Base-by-base conservation (phyloP, 1,140 invertebrate species). In the Drosophila triauraria region DNA sequence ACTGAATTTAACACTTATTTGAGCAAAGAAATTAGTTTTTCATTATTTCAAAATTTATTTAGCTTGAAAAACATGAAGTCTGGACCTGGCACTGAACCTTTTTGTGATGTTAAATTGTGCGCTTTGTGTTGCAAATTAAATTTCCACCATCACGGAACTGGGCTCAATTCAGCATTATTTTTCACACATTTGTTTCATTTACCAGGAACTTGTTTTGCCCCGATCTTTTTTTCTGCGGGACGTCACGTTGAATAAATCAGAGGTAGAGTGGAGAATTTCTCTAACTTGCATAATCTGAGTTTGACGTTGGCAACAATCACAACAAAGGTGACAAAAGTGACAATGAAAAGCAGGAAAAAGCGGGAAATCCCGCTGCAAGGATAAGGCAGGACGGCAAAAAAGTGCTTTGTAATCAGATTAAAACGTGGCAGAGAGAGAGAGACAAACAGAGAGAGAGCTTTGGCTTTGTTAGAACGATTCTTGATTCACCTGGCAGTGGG, bases 361-460 rank as follows among this genome's bases (percentile, higher is more conserved):
- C 46, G 40, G 40, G 47, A 78, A 68, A 40, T 74, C 54, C 54
- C 67, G 40, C 53, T 51, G 70, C 70, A 54, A 59, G 44, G 42
- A 57, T 27, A 62, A 44, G 54, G 42, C 27, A 65, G 63, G 35
- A 43, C 20, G 23, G 20, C 43, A 72, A 78, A 77, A 77, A 78
- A 78, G 40, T 78, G 75, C 75, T 69, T 44, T 69, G 75, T 78
- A 78, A 78, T 78, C 75, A 78, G 75, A 67, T 78, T 78, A 67
- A 76, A 77, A 53, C 35, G 53, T 51, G 47, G 61, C 30, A 65
- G 25, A 42, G 32, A 8, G 35, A 43, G 42, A 32, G 32, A 32
- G 2, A n/a, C n/a, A n/a, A n/a, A n/a, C n/a, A 35, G 17, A 9
- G 9, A 8, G 23, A 61, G 38, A 38, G 47, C 56, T 69, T 42